These are phyloP conservation scores for Loxodonta africana DNA, from an alignment of 2,113 vertebrate genomes.

Conservation along the genomic window DNA sequence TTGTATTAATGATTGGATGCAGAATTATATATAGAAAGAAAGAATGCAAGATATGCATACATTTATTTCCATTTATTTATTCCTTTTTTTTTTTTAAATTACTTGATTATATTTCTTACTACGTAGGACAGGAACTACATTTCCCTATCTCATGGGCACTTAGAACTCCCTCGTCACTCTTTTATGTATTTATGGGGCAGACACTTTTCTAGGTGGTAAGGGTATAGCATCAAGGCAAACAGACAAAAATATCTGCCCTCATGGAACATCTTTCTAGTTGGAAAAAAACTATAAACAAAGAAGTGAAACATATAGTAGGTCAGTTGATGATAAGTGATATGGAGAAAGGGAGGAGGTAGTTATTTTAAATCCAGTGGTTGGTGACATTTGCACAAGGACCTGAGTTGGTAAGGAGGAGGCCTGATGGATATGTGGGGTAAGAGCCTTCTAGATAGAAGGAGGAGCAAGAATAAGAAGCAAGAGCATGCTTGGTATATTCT, in stretches of 20 bases:
- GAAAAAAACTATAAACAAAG: neutral
- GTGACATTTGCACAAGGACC: neutral
- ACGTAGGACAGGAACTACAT: neutral
- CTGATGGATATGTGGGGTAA: neutral
- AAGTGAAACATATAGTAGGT: neutral
- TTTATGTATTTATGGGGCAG: neutral
- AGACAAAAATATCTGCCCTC: neutral
- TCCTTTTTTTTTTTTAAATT: neutral
- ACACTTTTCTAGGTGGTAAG: neutral
- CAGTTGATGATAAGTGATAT: neutral
- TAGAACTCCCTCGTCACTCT: neutral
- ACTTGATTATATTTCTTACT: constrained; percentile 21
- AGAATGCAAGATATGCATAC: neutral
- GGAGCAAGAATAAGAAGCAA: neutral
- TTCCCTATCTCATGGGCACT: neutral
- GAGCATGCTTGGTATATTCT: neutral
- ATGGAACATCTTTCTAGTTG: neutral
- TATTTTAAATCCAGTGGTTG: neutral
- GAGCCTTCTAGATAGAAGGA: neutral
- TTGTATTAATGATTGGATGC: neutral
- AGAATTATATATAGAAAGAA: neutral
- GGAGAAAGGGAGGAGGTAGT: neutral
- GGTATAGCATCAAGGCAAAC: neutral
- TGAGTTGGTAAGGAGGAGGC: neutral
- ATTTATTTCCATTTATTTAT: neutral